Percentiles rank a stretch among this genome's conserved stretches.
Conservation (phyloP, 2,797 vertebrate species). For the Brachymystax lenok region DNA sequence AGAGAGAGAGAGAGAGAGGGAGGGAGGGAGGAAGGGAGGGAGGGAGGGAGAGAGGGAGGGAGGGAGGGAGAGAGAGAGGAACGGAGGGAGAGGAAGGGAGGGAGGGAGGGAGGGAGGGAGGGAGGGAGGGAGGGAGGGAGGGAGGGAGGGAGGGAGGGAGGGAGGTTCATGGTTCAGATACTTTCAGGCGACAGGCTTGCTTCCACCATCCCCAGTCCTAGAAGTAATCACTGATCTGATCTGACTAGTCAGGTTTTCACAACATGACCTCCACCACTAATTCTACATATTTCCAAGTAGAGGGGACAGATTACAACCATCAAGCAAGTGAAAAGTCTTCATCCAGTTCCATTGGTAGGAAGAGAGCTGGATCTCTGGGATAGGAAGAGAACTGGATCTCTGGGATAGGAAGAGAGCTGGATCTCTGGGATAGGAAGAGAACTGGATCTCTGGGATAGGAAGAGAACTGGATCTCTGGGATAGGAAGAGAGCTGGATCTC, state of each 20-base stretch:
- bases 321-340: background rate
- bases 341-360: background rate
- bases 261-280: background rate
- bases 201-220: background rate
- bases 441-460: slow-evolving; percentile 2
- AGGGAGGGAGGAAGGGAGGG: too few relatives aligned
- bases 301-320: slow-evolving; percentile 23
- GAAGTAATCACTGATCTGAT: slow-evolving; percentile 32
- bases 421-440: slow-evolving; percentile 4
- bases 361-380: background rate
- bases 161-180: background rate
- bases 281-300: slow-evolving; percentile 22
- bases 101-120: too few relatives aligned
- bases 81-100: too few relatives aligned
- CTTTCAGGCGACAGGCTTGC: background rate
- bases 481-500: slow-evolving; percentile 9
- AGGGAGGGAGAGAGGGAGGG: too few relatives aligned
- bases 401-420: background rate
- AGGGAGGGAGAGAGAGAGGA: too few relatives aligned
- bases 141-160: too few relatives aligned
- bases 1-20: background rate
- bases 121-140: too few relatives aligned
- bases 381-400: background rate
- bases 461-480: background rate
- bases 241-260: slow-evolving; percentile 1